Percentiles rank a stretch among this genome's conserved stretches.
Conservation (phyloP, 2,888 invertebrate genomes). For the Sinotaia quadrata region DNA sequence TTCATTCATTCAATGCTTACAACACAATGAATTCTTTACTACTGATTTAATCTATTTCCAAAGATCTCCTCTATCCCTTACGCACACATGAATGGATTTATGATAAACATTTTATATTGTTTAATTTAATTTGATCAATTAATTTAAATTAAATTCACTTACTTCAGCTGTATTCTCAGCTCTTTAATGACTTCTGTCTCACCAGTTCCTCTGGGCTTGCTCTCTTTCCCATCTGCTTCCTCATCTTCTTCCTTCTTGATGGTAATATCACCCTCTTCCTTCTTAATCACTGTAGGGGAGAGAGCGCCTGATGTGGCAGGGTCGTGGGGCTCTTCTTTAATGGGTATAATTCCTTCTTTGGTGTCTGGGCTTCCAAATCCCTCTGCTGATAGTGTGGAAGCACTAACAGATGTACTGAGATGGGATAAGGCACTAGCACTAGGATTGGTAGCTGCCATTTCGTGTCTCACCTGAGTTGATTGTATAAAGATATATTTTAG, state of each 20-base stretch:
- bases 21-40: no score
- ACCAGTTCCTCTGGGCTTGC: slow-evolving; percentile 64
- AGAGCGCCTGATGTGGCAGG: slow-evolving; percentile 8
- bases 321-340: slow-evolving; percentile 35
- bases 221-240: slow-evolving; percentile 61
- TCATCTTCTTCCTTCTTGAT: slow-evolving; percentile 58
- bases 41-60: no score
- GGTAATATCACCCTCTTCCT: slow-evolving; percentile 38
- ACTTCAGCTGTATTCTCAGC: slow-evolving; percentile 93
- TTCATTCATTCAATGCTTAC: no score
- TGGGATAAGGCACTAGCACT: no score
- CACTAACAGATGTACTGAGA: slow-evolving; percentile 21
- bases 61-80: no score
- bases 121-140: no score
- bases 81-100: no score
- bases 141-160: slow-evolving; percentile 68
- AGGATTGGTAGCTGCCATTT: slow-evolving; percentile 28
- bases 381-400: slow-evolving; percentile 26
- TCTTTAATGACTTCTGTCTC: slow-evolving; percentile 87
- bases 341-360: slow-evolving; percentile 28
- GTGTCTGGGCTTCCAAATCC: slow-evolving; percentile 25
- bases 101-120: no score
- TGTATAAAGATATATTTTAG: no score
- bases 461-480: slow-evolving; percentile 34
- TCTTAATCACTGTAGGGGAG: slow-evolving; percentile 36